Evolutionary conservation across 2,113 vertebrate genomes (phyloP).

Genomic region (Dicerorhinus sumatrensis): DNA sequence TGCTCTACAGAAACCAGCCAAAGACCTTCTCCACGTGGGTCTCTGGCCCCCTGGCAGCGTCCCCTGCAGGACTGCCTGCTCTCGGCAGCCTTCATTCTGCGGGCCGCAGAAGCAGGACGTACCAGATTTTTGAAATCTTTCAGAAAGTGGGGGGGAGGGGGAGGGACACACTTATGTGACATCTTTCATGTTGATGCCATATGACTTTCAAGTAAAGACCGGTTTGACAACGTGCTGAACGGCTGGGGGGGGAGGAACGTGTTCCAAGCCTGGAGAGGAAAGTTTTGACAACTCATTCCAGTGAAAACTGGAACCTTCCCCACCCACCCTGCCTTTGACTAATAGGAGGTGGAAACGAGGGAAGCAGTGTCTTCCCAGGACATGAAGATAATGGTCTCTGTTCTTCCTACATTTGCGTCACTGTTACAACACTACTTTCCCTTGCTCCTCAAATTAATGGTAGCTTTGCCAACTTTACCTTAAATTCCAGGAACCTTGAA

Average conservation of each 20-base stretch:
- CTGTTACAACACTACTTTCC: neutral
- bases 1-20: neutral
- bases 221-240: slow-evolving; percentile 69
- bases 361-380: neutral
- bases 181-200: slow-evolving; percentile 68
- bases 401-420: neutral
- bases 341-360: slow-evolving; percentile 25
- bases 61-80: neutral
- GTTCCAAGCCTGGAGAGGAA: slow-evolving; percentile 69
- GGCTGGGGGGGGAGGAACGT: slow-evolving; percentile 71
- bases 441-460: neutral
- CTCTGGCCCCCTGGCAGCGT: neutral
- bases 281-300: slow-evolving; percentile 62
- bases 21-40: neutral
- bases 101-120: neutral
- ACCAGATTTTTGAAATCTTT: slow-evolving; percentile 38
- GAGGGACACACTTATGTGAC: neutral
- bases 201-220: slow-evolving; percentile 77
- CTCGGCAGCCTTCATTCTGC: neutral
- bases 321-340: neutral
- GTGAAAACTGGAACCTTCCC: slow-evolving; percentile 44
- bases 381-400: slow-evolving; percentile 51
- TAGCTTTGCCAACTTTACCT: neutral
- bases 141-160: neutral
- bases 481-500: slow-evolving; percentile 35